Evolutionary conservation across 1,140 invertebrate species (phyloP), one percentile per base, ranked within the genome.

Genomic region (Sarcophaga peregrina): DNA sequence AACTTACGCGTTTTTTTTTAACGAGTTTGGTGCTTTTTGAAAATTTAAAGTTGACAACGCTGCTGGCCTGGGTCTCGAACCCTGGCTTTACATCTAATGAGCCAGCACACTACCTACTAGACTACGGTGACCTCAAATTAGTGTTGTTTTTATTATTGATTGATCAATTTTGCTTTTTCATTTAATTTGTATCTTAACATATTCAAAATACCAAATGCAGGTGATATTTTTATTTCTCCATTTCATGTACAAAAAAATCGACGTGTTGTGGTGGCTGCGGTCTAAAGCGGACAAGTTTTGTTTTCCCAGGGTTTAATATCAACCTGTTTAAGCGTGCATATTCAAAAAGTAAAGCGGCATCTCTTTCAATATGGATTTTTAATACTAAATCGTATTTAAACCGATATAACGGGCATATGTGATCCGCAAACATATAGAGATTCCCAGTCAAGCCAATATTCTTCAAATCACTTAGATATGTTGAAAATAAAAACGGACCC

Each of bases 291-390:
- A 74, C n/a, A 45, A 74, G 25, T 74, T 74, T 74, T 45, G 72
- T 45, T 45, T 74, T 74, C 8, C 10, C 45, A 11, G 72, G 72
- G 10, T 74, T 74, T 1, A 74, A 13, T 2, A 37, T 37, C 37
- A 74, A 74, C 10, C 72, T 11, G 15, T 74, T 74, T 45, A 74
- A 74, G 8, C 72, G 37, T 45, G 72, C 25, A 74, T 13, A 74
- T 74, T 74, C 72, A 74, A 74, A 37, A 46, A 74, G 3, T 45
- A 74, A 74, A 6, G 72, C 72, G 5, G 72, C 37, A 74, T 74
- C 72, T 45, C 72, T 37, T 11, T 74, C 72, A 37, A 74, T 46
- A 11, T 45, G 8, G 4, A 17, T 45, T 45, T 74, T 45, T 15
- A 74, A 46, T 8, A 11, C 72, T 4, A 72, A 20, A 72, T 72